Base-by-base conservation (phyloP, 2,797 vertebrate species). In the Podarcis lilfordi region DNA sequence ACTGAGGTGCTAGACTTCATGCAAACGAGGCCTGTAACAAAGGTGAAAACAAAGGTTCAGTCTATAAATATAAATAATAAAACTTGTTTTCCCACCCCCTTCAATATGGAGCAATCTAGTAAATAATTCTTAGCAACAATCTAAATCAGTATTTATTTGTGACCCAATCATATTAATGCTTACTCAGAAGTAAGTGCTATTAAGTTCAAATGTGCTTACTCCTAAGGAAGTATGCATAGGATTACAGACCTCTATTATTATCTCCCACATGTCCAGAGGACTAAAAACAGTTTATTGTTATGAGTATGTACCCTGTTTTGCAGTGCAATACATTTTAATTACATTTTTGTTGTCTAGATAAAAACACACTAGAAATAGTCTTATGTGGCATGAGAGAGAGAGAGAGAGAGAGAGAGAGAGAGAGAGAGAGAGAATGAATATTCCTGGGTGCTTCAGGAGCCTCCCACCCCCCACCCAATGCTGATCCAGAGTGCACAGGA, bases 1-100 rank as follows among this genome's bases (percentile, higher is more conserved):
- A 99, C 99, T 0, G 99, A 99, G 3, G 99, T 99, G 96, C 99
- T 99, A 2, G 99, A 99, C 96, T 99, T 99, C 99, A 99, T 99
- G 86, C 98, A 99, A 72, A 99, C 98, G 2, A 99, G 97, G 95
- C 98, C 99, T 99, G 93, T 7, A 93, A 91, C 5, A 95, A 91
- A 92, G 86, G 68, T 80, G 1, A 87, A 82, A 59, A 82, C 29
- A 74, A 90, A 86, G 3, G 27, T 71, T 40, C 27, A 4, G 59
- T 10, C 40, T 85, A 83, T 72, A 2, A 35, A 72, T 23, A 35
- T 32, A 71, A 72, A 35, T 72, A 23, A 35, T 72, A 72, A 5
- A 81, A 82, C 6, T 90, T 90, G 77, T 89, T 79, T 89, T 91
- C 27, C 78, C 89, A 86, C 21, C 87, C 8, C 85, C 1, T 80